Evolutionary conservation across 2,888 invertebrate species (phyloP), one percentile per base, ranked within the genome.

Genomic region (Aphodius granarius): DNA sequence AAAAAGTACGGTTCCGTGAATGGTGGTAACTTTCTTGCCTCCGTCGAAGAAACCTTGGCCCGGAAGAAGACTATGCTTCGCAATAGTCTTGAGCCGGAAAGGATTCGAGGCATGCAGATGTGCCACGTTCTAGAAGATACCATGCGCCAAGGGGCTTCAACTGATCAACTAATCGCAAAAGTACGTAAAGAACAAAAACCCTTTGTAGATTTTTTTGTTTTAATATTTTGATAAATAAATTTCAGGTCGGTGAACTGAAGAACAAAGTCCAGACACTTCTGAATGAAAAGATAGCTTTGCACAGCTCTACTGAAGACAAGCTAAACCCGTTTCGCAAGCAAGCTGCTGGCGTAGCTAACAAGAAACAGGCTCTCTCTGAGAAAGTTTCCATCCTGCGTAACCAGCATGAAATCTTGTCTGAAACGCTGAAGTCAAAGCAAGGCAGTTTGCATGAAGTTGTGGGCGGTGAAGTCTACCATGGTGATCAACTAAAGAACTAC

Each of bases 311-410:
- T 75, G 90, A 90, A 76, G 95, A 96, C 85, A 94, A 95, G 84
- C 88, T 95, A 78, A 92, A 93, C 0, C 93, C 96, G 66, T 96
- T 95, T 84, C 90, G 96, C 43, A 96, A 97, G 83, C 96, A 97
- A 87, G 95, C 95, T 0, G 90, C 92, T 0, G 93, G 94, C 20
- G 94, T 96, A 70, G 90, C 92, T 13, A 91, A 95, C 76, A 95
- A 95, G 84, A 96, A 96, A 84, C 93, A 94, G 78, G 89, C 90
- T 16, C 91, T 93, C 63, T 93, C 94, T 0, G 92, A 92, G 78
- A 89, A 91, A 76, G 89, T 95, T 21, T 91, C 92, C 78, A 93
- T 94, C 76, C 86, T 92, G 0, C 90, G 93, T 78, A 90, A 89
- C 66, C 90, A 92, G 65, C 86, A 93, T 65, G 89, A 90, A 74